Percentiles rank a stretch among this genome's conserved stretches.
Evolutionary conservation across 2,797 vertebrate species (phyloP).

Genomic region (Poeciliopsis infans): DNA sequence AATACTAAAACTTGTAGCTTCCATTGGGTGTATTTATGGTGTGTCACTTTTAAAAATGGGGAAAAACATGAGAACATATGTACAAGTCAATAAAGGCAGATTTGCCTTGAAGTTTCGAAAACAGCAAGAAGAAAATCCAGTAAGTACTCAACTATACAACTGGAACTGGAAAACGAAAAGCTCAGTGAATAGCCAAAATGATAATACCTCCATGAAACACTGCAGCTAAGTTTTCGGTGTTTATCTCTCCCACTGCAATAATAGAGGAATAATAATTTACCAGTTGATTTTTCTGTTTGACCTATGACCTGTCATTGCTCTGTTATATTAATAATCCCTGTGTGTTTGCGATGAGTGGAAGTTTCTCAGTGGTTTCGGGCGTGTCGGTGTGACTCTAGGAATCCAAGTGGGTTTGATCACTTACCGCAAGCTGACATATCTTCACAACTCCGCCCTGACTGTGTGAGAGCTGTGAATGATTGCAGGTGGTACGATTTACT

Average conservation of each 20-base stretch:
- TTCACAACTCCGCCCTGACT: conserved; percentile 5
- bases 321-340: not conserved
- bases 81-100: not conserved
- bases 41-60: not conserved
- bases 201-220: not conserved
- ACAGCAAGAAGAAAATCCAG: not conserved
- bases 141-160: not conserved
- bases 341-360: conserved; percentile 11
- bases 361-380: conserved; percentile 34
- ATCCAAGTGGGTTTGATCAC: conserved; percentile 23
- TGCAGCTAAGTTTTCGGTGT: not conserved
- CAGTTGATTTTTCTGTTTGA: not conserved
- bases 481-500: conserved; percentile 18
- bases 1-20: not conserved
- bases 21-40: not conserved
- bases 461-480: conserved; percentile 7
- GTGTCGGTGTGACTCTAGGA: conserved; percentile 16
- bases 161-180: not conserved
- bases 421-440: conserved; percentile 52
- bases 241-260: not conserved
- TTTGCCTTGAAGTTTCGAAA: not conserved
- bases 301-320: not conserved
- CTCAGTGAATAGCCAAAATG: not conserved
- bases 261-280: not conserved
- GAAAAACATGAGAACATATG: not conserved